Conservation (phyloP, 92 coral and sea anemone genomes). For the Chrysogorgia sp. region DNA sequence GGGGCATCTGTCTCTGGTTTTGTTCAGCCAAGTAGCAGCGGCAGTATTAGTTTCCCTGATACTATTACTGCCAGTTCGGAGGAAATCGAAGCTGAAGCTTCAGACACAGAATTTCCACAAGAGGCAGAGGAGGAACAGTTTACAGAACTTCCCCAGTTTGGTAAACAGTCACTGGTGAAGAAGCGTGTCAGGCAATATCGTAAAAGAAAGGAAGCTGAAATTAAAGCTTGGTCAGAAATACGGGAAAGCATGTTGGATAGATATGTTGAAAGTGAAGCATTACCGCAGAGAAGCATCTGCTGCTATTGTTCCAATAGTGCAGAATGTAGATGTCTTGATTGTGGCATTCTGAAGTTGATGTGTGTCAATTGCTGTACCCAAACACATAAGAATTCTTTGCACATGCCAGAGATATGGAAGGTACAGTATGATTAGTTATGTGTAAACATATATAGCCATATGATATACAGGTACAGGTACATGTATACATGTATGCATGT, state of each 20-base stretch:
- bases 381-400: slow-evolving; percentile 7
- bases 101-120: not conserved
- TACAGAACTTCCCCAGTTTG: slow-evolving; percentile 14
- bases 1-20: not conserved
- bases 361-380: slow-evolving; percentile 25
- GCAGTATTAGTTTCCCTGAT: not conserved
- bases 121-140: not conserved
- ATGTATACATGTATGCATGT: not conserved
- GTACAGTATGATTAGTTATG: not conserved
- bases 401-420: slow-evolving; percentile 35
- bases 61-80: not conserved
- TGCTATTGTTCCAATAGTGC: slow-evolving; percentile 20
- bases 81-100: not conserved
- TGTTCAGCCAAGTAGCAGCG: not conserved
- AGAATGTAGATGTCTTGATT: slow-evolving; percentile 15
- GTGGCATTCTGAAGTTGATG: slow-evolving; percentile 10
- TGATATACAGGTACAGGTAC: not conserved
- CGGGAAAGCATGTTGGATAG: slow-evolving; percentile 16
- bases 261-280: slow-evolving; percentile 18
- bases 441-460: not conserved
- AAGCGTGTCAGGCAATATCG: slow-evolving; percentile 21
- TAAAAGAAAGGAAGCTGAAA: slow-evolving; percentile 21
- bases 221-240: slow-evolving; percentile 15
- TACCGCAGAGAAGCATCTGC: not conserved
- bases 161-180: slow-evolving; percentile 10